These are phyloP conservation scores for Pristionchus fissidentatus DNA, from an alignment of 2,888 invertebrate species.

Conservation along the genomic window DNA sequence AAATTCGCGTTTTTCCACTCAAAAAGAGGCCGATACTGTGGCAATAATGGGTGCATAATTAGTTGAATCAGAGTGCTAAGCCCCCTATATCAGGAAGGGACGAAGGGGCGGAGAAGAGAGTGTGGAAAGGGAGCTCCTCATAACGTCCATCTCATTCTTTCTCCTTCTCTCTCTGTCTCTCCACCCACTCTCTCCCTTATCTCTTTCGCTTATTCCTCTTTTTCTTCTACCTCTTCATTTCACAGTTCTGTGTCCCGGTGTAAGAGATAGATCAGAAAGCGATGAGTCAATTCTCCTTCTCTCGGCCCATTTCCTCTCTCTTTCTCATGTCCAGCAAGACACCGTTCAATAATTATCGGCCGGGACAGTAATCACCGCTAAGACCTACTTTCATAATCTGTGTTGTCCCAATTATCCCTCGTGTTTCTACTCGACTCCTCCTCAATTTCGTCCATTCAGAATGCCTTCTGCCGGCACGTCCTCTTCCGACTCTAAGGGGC, in stretches of 20 bases:
- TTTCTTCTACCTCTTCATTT: constrained; percentile 4
- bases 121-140: not conserved
- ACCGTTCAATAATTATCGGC: constrained; percentile 29
- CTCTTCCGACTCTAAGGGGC: constrained; percentile 28
- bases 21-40: no score
- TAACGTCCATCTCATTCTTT: not conserved
- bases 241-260: not conserved
- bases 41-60: no score
- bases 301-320: constrained; percentile 2
- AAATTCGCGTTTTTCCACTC: no score
- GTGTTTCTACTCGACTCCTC: not conserved
- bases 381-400: not conserved
- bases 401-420: constrained; percentile 1
- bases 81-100: no score
- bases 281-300: not conserved
- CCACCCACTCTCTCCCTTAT: not conserved
- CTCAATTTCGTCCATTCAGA: constrained; percentile 1
- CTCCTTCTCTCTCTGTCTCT: not conserved
- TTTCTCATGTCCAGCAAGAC: no score
- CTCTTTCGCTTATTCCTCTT: not conserved
- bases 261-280: constrained; percentile 11
- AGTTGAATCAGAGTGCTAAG: not conserved
- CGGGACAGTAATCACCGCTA: constrained; percentile 8
- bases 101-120: constrained; percentile 10
- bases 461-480: constrained; percentile 48